Evolutionary conservation across 1,140 invertebrate species (phyloP).

Genomic region (Scaptomyza hsui): DNA sequence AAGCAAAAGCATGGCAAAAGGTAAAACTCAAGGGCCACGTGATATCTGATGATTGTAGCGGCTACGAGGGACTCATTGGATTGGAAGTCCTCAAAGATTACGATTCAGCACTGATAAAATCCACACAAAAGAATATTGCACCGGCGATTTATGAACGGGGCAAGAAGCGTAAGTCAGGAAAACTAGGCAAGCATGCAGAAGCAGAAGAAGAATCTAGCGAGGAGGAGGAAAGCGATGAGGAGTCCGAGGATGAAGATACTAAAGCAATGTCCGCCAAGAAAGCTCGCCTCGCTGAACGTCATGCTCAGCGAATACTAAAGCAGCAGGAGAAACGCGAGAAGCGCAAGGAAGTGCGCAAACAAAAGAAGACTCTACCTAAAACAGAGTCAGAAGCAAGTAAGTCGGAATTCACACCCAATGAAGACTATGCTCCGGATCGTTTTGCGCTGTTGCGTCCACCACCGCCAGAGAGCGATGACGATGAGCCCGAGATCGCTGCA

Average conservation of each 20-base stretch:
- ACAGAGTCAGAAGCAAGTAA: background rate
- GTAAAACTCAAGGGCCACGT: slow-evolving; percentile 82
- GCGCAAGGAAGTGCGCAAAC: slow-evolving; percentile 62
- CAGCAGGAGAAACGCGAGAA: slow-evolving; percentile 61
- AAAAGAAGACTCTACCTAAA: slow-evolving; percentile 26
- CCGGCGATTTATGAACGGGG: background rate
- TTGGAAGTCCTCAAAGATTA: slow-evolving; percentile 81
- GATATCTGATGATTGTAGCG: slow-evolving; percentile 71
- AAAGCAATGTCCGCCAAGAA: slow-evolving; percentile 43
- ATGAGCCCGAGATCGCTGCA: slow-evolving; percentile 7
- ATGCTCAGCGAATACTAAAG: slow-evolving; percentile 54
- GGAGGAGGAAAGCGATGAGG: slow-evolving; percentile 50
- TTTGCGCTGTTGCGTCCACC: slow-evolving; percentile 68
- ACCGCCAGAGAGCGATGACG: slow-evolving; percentile 28
- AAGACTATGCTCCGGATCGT: slow-evolving; percentile 56
- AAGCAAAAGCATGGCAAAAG: slow-evolving; percentile 70
- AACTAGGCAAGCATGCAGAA: slow-evolving; percentile 17
- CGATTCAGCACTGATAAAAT: slow-evolving; percentile 61
- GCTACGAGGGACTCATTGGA: slow-evolving; percentile 79
- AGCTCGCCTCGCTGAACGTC: slow-evolving; percentile 54
- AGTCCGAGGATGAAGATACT: slow-evolving; percentile 24
- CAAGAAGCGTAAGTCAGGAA: slow-evolving; percentile 17
- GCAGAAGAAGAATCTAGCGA: slow-evolving; percentile 29
- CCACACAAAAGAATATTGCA: slow-evolving; percentile 33
- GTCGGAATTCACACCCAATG: slow-evolving; percentile 34